Base-by-base conservation (phyloP, 64 coral and sea anemone species). In the Montipora capricornis region DNA sequence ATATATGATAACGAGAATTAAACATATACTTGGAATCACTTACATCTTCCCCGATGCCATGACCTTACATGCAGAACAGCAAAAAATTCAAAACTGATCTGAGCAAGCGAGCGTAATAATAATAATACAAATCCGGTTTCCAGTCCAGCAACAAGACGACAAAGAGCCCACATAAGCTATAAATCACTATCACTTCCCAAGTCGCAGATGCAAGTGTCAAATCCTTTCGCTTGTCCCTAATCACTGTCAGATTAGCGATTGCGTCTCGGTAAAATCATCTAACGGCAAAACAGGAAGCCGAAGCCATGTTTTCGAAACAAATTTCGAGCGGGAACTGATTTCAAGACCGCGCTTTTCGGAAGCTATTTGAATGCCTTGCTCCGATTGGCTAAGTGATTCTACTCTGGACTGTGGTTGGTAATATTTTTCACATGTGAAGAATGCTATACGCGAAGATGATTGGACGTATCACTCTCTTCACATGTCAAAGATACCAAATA, bases 381-480 rank as follows among this genome's bases (percentile, higher is more conserved):
- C 85, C 73, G 62, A 88, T 68, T 88, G 85, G 85, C 70, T 88
- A 75, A 8, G 61, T 22, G 70, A 74, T 74, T 68, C 26, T 74
- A 52, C 9, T 71, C 37, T 74, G 1, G 37, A 47, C 80, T 52
- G 55, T 68, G 62, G 74, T 74, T 88, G 70, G 67, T 74, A 75
- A 75, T 74, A 88, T 75, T 88, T 88, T 88, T 88, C 85, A 64
- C 82, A 84, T 84, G 37, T 64, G 52, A 75, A 88, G 24, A 88
- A 84, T 7, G 85, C 37, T 88, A 22, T 74, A 88, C 45, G 61
- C 11, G 44, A 75, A 73, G 48, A 26, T 50, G 70, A 69, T 88
- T 88, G 67, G 85, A 74, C 70, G 67, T 47, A 88, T 88, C 67
- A 9, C 85, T 74, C 24, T 5, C 19, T 61, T 88, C 83, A 87